phyloP scores from a whole-genome alignment of 2,888 invertebrate species.

The Sarcophaga carnaria region DNA sequence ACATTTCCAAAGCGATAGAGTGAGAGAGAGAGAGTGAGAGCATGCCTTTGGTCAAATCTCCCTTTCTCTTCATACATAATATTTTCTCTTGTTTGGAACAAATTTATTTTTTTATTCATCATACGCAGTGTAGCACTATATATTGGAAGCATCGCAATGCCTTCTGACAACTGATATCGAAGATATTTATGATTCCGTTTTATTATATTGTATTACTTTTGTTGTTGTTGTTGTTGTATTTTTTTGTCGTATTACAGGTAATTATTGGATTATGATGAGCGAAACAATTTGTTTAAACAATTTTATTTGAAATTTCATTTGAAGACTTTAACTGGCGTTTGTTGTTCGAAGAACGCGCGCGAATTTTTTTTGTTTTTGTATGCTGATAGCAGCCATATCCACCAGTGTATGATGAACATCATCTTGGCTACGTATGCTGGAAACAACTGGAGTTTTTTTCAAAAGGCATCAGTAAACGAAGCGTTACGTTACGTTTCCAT shows the following conservation, averaged over 20 bases:
- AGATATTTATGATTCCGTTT: too few species aligned
- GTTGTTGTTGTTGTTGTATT: not conserved
- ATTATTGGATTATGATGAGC: too few species aligned
- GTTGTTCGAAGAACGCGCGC: conserved; percentile 57
- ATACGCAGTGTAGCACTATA: conserved; percentile 44
- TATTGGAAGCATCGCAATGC: not conserved
- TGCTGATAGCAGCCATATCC: conserved; percentile 52
- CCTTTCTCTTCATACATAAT: conserved; percentile 5
- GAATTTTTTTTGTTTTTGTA: conserved; percentile 56
- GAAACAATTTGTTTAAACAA: not conserved
- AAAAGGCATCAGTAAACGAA: conserved; percentile 67
- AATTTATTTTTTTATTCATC: conserved; percentile 41
- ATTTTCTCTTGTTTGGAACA: conserved; percentile 4
- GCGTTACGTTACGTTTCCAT: conserved; percentile 66
- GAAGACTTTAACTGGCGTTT: conserved; percentile 29
- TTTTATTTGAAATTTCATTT: not conserved
- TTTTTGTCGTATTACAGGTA: not conserved
- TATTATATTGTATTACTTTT: not conserved
- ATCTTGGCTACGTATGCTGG: conserved; percentile 69
- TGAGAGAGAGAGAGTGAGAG: too few species aligned
- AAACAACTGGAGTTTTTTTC: conserved; percentile 66
- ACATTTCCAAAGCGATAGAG: too few species aligned
- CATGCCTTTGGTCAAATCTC: too few species aligned
- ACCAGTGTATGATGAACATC: conserved; percentile 65
- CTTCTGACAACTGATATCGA: too few species aligned